Evolutionary conservation across 2,888 invertebrate species (phyloP), one percentile per base, ranked within the genome.

Genomic region (Cylindroiulus punctatus): DNA sequence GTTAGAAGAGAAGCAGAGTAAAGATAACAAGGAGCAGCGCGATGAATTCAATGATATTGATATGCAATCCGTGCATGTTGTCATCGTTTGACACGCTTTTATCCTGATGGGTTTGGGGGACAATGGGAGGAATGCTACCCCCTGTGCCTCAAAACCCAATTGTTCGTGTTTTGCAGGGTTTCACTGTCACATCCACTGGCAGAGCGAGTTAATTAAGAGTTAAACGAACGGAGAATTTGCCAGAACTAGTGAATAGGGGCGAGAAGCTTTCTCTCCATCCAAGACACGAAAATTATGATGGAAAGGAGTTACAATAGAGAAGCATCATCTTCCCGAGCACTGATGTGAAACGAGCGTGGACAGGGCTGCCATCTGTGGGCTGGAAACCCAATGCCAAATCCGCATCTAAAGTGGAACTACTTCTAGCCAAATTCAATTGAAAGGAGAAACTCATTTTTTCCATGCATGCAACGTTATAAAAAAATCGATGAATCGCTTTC

Each of bases 381-480:
- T 76, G 76, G 12, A 76, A 76, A 76, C 12, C 76, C 76, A 76
- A 76, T 76, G 30, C 30, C 17, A 30, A 76, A 76, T 76, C 76
- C 76, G 76, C 76, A 76, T 76, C 76, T 76, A 76, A 76, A 76
- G 76, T 76, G 76, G 76, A 76, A 76, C 76, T 76, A 76, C 76
- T 76, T 76, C 14, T 17, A 76, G 30, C 14, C 12, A 76, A 76
- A 76, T 76, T 76, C 76, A 76, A 76, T 76, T 76, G 76, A 4
- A 30, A 17, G 30, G 30, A 76, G 17, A 76, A 76, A 76, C 76
- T 76, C 76, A 30, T 52, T 19, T 76, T 76, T 76, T 76, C 4
- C 76, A 30, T 12, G 4, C 2, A 3, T 76, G 30, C 76, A 30
- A 36, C 36, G 3, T 76, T 76, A 76, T 30, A 76, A 76, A 76